These are phyloP conservation scores for Xiphydria camelus DNA, from an alignment of 2,888 invertebrate genomes.

Conservation along the genomic window DNA sequence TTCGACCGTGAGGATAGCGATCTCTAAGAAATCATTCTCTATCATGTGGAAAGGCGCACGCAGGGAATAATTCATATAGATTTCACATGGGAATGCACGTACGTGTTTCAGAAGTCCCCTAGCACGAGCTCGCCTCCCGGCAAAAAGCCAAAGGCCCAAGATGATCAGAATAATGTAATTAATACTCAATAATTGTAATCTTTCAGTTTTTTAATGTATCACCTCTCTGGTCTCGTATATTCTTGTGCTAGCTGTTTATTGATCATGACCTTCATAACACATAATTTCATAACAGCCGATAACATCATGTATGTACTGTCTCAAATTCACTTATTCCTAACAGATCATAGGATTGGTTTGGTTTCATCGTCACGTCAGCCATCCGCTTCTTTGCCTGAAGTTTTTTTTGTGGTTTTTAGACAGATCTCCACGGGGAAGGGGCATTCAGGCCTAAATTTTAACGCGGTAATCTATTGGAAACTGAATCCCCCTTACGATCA, in stretches of 20 bases:
- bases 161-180: conserved; percentile 56
- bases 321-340: conserved; percentile 7
- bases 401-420: conserved; percentile 38
- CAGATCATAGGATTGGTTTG: conserved; percentile 25
- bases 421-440: conserved; percentile 14
- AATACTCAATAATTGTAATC: conserved; percentile 54
- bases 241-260: conserved; percentile 29
- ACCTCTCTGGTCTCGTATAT: conserved; percentile 36
- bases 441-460: conserved; percentile 17
- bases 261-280: conserved; percentile 38
- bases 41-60: too few relatives aligned
- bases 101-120: conserved; percentile 57
- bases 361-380: conserved; percentile 26
- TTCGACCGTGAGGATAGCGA: too few relatives aligned
- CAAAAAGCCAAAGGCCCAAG: conserved; percentile 56
- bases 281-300: conserved; percentile 28
- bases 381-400: conserved; percentile 44
- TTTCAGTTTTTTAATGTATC: conserved; percentile 37
- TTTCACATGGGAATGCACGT: conserved; percentile 47
- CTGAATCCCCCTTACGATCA: conserved; percentile 18
- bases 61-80: conserved; percentile 35
- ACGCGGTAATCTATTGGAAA: conserved; percentile 11
- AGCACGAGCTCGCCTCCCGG: conserved; percentile 56
- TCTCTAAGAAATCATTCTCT: too few relatives aligned
- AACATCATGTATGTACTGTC: background rate